A percentile compares a stretch with the other conserved stretches of the same genome.
Evolutionary conservation across 1,140 invertebrate species (phyloP).

Genomic region (Pogonomyrmex californicus): DNA sequence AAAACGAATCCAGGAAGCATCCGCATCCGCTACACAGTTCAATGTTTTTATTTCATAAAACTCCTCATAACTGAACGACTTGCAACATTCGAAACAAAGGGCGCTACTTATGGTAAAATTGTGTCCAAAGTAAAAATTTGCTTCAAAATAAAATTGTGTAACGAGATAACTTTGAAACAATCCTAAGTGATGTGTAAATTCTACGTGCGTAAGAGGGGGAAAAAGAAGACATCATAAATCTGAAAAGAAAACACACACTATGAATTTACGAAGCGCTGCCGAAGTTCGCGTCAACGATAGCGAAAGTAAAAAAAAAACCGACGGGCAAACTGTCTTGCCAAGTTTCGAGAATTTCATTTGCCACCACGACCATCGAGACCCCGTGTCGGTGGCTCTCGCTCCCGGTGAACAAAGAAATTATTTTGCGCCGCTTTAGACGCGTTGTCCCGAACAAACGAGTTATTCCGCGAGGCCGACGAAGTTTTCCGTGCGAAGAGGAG

Average conservation of each 20-base stretch:
- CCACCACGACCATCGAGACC: conserved; percentile 10
- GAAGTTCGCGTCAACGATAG: conserved; percentile 31
- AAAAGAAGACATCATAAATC: neutral
- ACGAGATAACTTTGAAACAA: neutral
- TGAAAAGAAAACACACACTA: neutral
- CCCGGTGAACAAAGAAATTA: conserved; percentile 51
- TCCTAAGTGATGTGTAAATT: neutral
- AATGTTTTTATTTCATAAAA: conserved; percentile 39
- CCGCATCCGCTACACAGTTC: neutral
- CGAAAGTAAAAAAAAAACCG: conserved; percentile 46
- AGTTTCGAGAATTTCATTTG: conserved; percentile 58
- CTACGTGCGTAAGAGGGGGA: no score
- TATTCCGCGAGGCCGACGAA: conserved; percentile 44
- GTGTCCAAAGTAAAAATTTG: no score
- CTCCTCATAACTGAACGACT: neutral
- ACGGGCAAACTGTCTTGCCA: neutral
- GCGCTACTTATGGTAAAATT: no score
- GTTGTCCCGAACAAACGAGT: conserved; percentile 36
- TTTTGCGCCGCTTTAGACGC: conserved; percentile 38
- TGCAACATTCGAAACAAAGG: conserved; percentile 15
- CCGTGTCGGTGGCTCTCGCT: neutral
- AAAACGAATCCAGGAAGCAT: neutral
- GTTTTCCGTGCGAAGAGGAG: conserved; percentile 20
- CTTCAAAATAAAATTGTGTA: neutral
- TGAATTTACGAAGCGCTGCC: neutral